Conservation (phyloP, 2,888 invertebrate species). For the Hypselothyrea guttata region DNA sequence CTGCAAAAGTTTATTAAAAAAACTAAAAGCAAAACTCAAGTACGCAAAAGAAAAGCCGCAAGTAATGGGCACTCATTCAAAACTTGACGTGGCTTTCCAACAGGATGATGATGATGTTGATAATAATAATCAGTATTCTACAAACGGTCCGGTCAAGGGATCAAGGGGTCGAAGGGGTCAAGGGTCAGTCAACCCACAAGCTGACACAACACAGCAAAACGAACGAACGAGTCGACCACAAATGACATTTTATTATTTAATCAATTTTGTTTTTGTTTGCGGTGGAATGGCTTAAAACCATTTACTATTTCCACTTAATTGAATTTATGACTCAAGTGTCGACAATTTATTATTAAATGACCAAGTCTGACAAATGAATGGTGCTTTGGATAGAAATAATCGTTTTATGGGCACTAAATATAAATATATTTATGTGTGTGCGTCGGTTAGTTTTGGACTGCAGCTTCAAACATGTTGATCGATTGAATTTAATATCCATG, state of each 20-base stretch:
- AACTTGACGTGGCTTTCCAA: constrained; percentile 11
- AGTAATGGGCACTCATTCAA: constrained; percentile 37
- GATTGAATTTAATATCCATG: too few species aligned
- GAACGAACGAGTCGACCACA: constrained; percentile 33
- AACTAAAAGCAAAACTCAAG: constrained; percentile 7
- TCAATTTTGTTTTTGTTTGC: constrained; percentile 35
- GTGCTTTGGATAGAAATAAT: background rate
- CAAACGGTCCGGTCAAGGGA: too few species aligned
- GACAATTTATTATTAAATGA: constrained; percentile 58
- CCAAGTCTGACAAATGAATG: constrained; percentile 53
- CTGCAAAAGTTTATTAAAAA: constrained; percentile 61
- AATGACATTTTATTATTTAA: constrained; percentile 55
- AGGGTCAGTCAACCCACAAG: constrained; percentile 18
- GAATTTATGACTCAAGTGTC: constrained; percentile 49
- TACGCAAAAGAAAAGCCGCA: constrained; percentile 10
- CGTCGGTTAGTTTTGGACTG: too few species aligned
- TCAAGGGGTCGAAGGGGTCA: too few species aligned
- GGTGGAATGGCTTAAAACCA: constrained; percentile 11
- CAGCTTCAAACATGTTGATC: too few species aligned
- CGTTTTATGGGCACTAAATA: constrained; percentile 5
- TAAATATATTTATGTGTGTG: background rate
- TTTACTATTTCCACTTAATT: constrained; percentile 59
- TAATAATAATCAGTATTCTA: background rate
- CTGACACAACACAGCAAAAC: background rate
- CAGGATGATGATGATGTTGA: constrained; percentile 9